A percentile compares a stretch with the other conserved stretches of the same genome.
These are phyloP conservation scores for Pollenia labialis DNA, from an alignment of 2,888 invertebrate species.

Conservation along the genomic window DNA sequence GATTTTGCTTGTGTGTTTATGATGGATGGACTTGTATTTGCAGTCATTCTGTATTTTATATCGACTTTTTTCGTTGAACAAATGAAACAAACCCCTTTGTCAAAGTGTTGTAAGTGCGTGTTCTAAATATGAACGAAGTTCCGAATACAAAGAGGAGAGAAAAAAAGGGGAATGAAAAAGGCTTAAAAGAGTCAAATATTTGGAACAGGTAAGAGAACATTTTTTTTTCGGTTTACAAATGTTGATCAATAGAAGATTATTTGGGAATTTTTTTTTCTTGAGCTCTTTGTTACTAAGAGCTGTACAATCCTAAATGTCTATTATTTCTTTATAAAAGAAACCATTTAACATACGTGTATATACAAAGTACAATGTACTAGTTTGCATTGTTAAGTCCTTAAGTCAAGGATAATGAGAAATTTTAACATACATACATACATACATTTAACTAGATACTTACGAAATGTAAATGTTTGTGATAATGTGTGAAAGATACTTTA, in stretches of 20 bases:
- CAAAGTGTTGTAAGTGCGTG: conserved; percentile 57
- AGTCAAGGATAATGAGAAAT: conserved; percentile 81
- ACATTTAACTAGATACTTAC: conserved; percentile 59
- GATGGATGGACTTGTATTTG: conserved; percentile 77
- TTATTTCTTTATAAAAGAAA: conserved; percentile 80
- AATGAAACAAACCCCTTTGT: conserved; percentile 62
- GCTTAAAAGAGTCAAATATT: conserved; percentile 57
- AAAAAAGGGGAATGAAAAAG: conserved; percentile 28
- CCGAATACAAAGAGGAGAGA: background rate
- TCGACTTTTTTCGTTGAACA: conserved; percentile 32
- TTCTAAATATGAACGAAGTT: background rate
- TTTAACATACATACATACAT: conserved; percentile 20
- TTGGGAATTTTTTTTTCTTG: conserved; percentile 11
- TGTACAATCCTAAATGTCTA: conserved; percentile 68
- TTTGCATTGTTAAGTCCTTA: conserved; percentile 76
- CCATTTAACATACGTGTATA: conserved; percentile 73
- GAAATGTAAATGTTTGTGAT: conserved; percentile 48
- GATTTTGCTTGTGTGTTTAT: conserved; percentile 74
- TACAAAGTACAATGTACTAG: conserved; percentile 40
- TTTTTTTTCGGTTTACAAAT: conserved; percentile 74
- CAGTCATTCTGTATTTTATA: conserved; percentile 79
- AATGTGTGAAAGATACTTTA: conserved; percentile 36
- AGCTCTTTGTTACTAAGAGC: background rate
- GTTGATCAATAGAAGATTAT: conserved; percentile 75
- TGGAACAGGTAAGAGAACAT: conserved; percentile 71